phyloP scores from a whole-genome alignment of 2,888 invertebrate genomes.

The Drosophila tanythrix region DNA sequence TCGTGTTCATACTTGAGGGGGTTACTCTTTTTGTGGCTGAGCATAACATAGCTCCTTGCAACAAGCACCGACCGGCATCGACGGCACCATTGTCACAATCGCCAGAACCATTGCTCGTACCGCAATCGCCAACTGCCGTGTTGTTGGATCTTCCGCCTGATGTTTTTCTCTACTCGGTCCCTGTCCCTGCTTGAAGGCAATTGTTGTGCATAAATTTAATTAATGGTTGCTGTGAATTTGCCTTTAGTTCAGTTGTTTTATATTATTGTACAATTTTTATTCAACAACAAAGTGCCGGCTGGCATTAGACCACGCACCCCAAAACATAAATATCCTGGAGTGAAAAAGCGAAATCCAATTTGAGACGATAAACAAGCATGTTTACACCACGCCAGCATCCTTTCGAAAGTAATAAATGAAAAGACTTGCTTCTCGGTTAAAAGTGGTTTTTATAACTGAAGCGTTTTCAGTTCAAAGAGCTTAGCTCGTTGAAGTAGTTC shows the following conservation, averaged over 20 bases:
- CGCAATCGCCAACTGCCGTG: slow-evolving; percentile 50
- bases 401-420: slow-evolving; percentile 1
- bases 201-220: slow-evolving; percentile 69
- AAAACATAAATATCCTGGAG: slow-evolving; percentile 30
- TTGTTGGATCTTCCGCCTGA: slow-evolving; percentile 57
- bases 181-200: slow-evolving; percentile 27
- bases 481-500: background rate
- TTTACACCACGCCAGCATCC: background rate
- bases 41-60: slow-evolving; percentile 45
- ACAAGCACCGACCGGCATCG: slow-evolving; percentile 38
- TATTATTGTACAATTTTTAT: slow-evolving; percentile 59
- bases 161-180: slow-evolving; percentile 24
- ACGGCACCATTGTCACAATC: slow-evolving; percentile 49
- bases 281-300: slow-evolving; percentile 44
- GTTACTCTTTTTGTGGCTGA: slow-evolving; percentile 24
- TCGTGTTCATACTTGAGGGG: slow-evolving; percentile 34
- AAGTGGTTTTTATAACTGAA: background rate
- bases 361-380: slow-evolving; percentile 10
- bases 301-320: slow-evolving; percentile 26
- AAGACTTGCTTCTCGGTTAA: background rate
- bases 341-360: slow-evolving; percentile 12
- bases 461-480: background rate
- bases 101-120: slow-evolving; percentile 23
- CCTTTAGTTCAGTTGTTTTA: slow-evolving; percentile 58
- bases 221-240: slow-evolving; percentile 65